phyloP scores from a whole-genome alignment of 2,113 vertebrate species.

The Cygnus atratus region DNA sequence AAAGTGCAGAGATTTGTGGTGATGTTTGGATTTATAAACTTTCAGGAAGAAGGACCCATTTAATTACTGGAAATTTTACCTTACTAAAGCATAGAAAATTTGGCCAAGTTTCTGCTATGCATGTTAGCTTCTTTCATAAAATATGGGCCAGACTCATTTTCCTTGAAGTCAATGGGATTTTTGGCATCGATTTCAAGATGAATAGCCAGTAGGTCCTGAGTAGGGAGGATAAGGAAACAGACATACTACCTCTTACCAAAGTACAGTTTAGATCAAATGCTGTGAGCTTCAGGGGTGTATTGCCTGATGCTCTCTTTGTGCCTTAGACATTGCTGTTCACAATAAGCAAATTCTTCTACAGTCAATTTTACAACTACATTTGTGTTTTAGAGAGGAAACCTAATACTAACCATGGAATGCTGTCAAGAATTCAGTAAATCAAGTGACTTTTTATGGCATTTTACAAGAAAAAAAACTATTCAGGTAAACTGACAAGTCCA shows the following conservation, averaged over 20 bases:
- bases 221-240: not conserved
- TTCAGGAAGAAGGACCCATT: not conserved
- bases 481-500: conserved; percentile 31
- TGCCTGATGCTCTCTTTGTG: not conserved
- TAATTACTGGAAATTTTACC: not conserved
- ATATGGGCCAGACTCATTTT: not conserved
- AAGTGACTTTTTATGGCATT: conserved; percentile 18
- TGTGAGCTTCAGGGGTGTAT: not conserved
- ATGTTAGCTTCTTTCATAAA: not conserved
- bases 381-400: conserved; percentile 53
- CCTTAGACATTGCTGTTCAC: not conserved
- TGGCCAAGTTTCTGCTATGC: not conserved
- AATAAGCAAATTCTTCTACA: conserved; percentile 17
- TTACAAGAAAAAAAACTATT: conserved; percentile 39
- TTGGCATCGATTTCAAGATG: not conserved
- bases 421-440: conserved; percentile 33
- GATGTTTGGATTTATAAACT: not conserved
- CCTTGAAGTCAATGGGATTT: not conserved
- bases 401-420: conserved; percentile 21
- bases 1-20: not conserved
- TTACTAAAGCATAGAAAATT: not conserved
- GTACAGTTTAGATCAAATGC: not conserved
- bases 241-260: not conserved
- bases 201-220: not conserved
- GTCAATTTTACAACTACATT: conserved; percentile 22